Evolutionary conservation across 1,140 invertebrate species (phyloP).

Genomic region (Oryctes rhinoceros): DNA sequence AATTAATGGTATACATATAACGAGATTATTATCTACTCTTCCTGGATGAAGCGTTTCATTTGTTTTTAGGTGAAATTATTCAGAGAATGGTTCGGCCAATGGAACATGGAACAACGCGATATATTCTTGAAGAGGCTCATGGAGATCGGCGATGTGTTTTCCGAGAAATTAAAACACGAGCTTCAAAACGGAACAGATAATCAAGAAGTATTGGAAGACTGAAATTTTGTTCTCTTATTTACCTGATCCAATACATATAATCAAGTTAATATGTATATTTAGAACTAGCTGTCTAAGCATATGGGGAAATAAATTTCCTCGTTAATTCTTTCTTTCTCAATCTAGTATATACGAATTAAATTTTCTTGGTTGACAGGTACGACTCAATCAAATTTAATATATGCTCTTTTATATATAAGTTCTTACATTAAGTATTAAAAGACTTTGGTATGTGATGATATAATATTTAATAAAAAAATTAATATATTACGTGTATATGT

Average conservation of each 20-base stretch:
- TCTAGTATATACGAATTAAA: slow-evolving; percentile 39
- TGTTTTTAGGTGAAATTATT: slow-evolving; percentile 78
- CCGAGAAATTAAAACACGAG: slow-evolving; percentile 73
- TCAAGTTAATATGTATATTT: slow-evolving; percentile 27
- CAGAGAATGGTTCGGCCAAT: slow-evolving; percentile 84
- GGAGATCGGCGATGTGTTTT: slow-evolving; percentile 75
- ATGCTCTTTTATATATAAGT: neutral
- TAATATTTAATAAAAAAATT: slow-evolving; percentile 10
- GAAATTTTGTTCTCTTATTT: slow-evolving; percentile 26
- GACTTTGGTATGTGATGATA: slow-evolving; percentile 14
- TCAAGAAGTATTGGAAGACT: slow-evolving; percentile 50
- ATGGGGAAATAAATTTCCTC: neutral
- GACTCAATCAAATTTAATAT: slow-evolving; percentile 12
- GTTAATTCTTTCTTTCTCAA: neutral
- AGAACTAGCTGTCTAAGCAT: neutral
- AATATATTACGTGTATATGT: slow-evolving; percentile 9
- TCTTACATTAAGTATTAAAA: slow-evolving; percentile 1
- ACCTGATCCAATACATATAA: neutral
- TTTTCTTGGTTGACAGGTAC: slow-evolving; percentile 35
- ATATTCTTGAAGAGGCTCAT: slow-evolving; percentile 73
- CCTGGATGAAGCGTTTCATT: too few species aligned
- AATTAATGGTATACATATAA: neutral
- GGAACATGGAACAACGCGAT: slow-evolving; percentile 79
- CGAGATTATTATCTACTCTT: too few species aligned
- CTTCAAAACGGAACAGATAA: slow-evolving; percentile 58